These are phyloP conservation scores for Trichoplusia ni DNA, from an alignment of 1,140 invertebrate genomes.

Conservation along the genomic window DNA sequence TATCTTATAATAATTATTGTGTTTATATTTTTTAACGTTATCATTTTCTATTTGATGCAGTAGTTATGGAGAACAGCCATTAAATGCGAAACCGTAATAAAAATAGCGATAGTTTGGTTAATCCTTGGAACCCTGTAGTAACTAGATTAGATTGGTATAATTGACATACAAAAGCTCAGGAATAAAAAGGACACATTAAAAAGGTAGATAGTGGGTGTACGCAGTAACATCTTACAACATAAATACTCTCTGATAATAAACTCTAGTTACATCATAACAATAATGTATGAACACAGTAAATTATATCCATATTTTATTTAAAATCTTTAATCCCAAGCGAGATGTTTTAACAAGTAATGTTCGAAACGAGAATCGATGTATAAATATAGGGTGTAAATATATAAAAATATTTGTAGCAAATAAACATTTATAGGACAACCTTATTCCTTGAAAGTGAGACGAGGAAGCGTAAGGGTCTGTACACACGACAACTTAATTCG, in stretches of 20 bases:
- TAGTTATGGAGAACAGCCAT: slow-evolving; percentile 14
- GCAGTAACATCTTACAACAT: slow-evolving; percentile 11
- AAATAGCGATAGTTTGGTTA: slow-evolving; percentile 30
- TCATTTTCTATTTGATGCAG: neutral
- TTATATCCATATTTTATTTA: slow-evolving; percentile 22
- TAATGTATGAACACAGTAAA: slow-evolving; percentile 43
- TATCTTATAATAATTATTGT: slow-evolving; percentile 18
- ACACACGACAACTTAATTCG: no score
- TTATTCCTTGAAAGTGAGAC: slow-evolving; percentile 66
- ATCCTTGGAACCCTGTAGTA: slow-evolving; percentile 33
- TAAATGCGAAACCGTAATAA: slow-evolving; percentile 12
- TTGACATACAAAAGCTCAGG: slow-evolving; percentile 50
- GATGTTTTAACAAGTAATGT: neutral
- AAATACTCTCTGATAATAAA: slow-evolving; percentile 32
- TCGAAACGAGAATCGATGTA: neutral
- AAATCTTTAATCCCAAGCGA: neutral
- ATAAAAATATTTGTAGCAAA: slow-evolving; percentile 33
- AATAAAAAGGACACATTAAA: slow-evolving; percentile 30
- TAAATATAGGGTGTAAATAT: slow-evolving; percentile 16
- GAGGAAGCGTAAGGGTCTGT: no score
- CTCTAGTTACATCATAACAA: slow-evolving; percentile 27
- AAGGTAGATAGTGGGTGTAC: neutral
- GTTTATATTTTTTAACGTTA: slow-evolving; percentile 5
- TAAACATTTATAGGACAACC: slow-evolving; percentile 47
- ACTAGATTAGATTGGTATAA: slow-evolving; percentile 38